Conservation (phyloP, 2,113 vertebrate species). For the Sceloporus tristichus region DNA sequence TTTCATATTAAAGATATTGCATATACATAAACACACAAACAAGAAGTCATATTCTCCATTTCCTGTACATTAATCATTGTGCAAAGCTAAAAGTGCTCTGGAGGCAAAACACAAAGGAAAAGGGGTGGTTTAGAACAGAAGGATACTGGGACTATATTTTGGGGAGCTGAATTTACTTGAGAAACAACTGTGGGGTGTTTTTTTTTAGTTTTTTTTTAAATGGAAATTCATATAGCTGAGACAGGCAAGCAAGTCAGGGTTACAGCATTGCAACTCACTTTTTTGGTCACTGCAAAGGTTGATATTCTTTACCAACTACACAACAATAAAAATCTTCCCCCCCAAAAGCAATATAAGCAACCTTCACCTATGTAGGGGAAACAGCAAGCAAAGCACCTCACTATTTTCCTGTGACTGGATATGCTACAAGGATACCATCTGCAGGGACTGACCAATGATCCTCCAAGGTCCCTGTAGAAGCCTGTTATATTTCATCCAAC, state of each 20-base stretch:
- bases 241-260: not conserved
- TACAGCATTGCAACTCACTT: no score
- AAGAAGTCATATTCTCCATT: constrained; percentile 70
- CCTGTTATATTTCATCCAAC: no score
- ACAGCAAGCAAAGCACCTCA: no score
- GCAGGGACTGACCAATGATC: no score
- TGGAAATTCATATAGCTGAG: not conserved
- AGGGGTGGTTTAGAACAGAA: not conserved
- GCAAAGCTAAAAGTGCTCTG: not conserved
- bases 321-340: no score
- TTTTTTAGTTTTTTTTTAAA: not conserved
- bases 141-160: constrained; percentile 4
- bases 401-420: no score
- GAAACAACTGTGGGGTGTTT: not conserved
- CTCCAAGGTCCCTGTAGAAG: no score
- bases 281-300: no score
- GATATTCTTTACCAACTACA: no score
- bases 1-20: constrained; percentile 74
- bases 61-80: constrained; percentile 64
- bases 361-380: no score
- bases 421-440: no score
- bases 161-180: not conserved
- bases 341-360: no score
- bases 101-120: constrained; percentile 18
- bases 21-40: constrained; percentile 65